Evolutionary conservation across 2,888 invertebrate species (phyloP).

Genomic region (Mimumesa dahlbomi): DNA sequence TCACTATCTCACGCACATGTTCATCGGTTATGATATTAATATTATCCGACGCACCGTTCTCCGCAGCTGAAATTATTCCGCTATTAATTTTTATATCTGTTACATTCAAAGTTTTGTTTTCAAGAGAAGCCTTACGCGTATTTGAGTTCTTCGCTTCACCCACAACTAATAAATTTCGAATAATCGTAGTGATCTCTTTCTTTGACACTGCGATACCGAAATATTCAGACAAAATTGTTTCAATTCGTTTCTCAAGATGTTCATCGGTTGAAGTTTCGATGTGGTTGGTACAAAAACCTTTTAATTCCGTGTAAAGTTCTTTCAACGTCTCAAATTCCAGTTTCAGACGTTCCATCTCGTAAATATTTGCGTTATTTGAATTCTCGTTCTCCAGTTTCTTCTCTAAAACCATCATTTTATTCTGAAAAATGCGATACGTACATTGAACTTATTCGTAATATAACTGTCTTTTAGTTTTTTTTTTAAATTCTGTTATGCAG

Average conservation of each 20-base stretch:
- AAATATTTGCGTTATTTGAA: conserved; percentile 41
- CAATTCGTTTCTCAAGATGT: conserved; percentile 66
- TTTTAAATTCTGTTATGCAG: neutral
- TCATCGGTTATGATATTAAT: conserved; percentile 79
- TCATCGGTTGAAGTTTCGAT: conserved; percentile 48
- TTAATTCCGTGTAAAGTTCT: conserved; percentile 65
- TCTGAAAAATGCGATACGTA: conserved; percentile 45
- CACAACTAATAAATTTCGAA: conserved; percentile 63
- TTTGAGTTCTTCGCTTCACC: conserved; percentile 2
- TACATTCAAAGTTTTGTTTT: too few species aligned
- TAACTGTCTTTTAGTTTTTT: neutral
- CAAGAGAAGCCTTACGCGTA: neutral
- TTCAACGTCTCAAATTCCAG: conserved; percentile 69
- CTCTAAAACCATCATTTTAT: conserved; percentile 61
- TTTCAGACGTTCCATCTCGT: conserved; percentile 68
- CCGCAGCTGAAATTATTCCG: too few species aligned
- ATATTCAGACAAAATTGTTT: conserved; percentile 65
- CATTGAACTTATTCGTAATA: too few species aligned
- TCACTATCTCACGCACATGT: conserved; percentile 83
- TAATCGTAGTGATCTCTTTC: conserved; percentile 34
- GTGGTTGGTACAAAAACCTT: conserved; percentile 67
- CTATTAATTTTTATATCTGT: too few species aligned
- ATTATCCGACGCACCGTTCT: too few species aligned
- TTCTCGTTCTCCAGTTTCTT: conserved; percentile 52
- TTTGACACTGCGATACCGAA: conserved; percentile 62